Percentiles rank a stretch among this genome's conserved stretches.
These are phyloP conservation scores for Liopterus haemorrhoidalis DNA, from an alignment of 2,888 invertebrate species.

Conservation along the genomic window DNA sequence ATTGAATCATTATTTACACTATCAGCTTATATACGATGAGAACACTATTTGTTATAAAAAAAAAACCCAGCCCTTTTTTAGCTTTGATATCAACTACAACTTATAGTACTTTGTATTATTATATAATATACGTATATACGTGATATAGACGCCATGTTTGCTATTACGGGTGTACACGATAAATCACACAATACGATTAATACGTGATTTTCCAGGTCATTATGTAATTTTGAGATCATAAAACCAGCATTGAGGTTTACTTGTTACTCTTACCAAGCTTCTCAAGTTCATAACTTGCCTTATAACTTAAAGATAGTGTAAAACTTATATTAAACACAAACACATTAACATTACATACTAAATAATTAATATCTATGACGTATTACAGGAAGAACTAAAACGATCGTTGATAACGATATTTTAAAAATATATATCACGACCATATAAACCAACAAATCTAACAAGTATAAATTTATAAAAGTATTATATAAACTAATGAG, in stretches of 20 bases:
- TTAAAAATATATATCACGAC: too few species aligned
- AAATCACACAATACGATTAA: conserved; percentile 17
- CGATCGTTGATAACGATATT: too few species aligned
- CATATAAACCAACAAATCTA: too few species aligned
- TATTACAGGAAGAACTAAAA: too few species aligned
- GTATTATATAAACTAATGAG: too few species aligned
- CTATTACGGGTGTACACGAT: conserved; percentile 6
- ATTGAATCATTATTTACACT: conserved; percentile 19
- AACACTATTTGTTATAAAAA: background rate
- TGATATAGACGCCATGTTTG: background rate
- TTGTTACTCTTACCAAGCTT: background rate
- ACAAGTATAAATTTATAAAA: too few species aligned
- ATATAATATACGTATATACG: background rate
- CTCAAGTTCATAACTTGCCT: too few species aligned
- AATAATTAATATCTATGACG: too few species aligned
- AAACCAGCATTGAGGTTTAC: conserved; percentile 17
- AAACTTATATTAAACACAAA: too few species aligned
- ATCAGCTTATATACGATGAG: conserved; percentile 1
- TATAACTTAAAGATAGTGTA: too few species aligned
- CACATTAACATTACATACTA: too few species aligned
- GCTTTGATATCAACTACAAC: conserved; percentile 20
- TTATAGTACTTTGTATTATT: background rate
- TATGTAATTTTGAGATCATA: conserved; percentile 23
- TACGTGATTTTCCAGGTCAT: conserved; percentile 21
- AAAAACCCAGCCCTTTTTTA: conserved; percentile 23